Evolutionary conservation across 2,113 vertebrate species (phyloP), one percentile per base, ranked within the genome.

Genomic region (Elanoides forficatus): DNA sequence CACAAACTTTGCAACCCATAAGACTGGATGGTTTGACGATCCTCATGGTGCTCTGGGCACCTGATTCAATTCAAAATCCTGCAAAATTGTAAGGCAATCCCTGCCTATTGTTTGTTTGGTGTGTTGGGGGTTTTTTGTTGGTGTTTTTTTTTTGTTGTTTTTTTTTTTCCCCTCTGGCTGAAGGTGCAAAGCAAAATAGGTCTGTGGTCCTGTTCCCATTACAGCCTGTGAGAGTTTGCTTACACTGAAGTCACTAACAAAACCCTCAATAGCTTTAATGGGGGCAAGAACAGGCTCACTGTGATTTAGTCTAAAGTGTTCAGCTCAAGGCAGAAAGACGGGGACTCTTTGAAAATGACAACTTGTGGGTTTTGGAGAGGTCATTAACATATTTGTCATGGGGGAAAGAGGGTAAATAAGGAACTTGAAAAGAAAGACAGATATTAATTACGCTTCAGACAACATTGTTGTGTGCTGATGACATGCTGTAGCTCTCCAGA

Each of bases 381-480:
- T 48, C 65, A 96, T 97, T 97, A 97, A 80, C 96, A 95, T 96
- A 92, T 93, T 97, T 97, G 93, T 95, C 95, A 96, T 48, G 89
- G 91, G 94, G 92, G 92, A 93, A 87, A 95, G 76, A 96, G 81
- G 82, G 82, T 91, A 94, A 94, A 95, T 97, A 96, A 96, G 92
- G 90, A 95, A 94, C 97, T 96, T 97, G 90, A 96, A 96, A 97
- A 97, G 95, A 94, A 93, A 95, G 94, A 8, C 95, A 91, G 91
- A 96, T 97, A 90, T 97, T 97, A 97, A 96, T 97, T 97, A 97
- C 1, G 56, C 96, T 96, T 95, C 81, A 97, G 94, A 92, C 94
- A 96, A 73, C 91, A 94, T 97, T 96, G 94, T 40, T 97, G 92
- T 52, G 88, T 82, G 94, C 93, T 97, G 96, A 96, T 97, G 93